Evolutionary conservation across 2,888 invertebrate genomes (phyloP), one percentile per base, ranked within the genome.

Genomic region (Scrobipalpa costella): DNA sequence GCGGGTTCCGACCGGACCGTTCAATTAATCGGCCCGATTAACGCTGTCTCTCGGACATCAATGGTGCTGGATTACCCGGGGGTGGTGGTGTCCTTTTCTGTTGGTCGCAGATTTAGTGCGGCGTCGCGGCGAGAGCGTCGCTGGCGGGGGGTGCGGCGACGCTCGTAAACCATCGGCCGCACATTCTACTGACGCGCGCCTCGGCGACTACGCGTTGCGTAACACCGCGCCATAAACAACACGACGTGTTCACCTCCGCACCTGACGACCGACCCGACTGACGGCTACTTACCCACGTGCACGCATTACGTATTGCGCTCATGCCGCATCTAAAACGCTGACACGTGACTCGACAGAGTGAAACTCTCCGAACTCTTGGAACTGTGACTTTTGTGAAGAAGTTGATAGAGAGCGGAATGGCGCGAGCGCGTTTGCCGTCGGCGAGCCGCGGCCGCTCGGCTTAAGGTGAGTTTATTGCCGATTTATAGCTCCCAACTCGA

Each of bases 141-240:
- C 80, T 72, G 81, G 84, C 79, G 82, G 82, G 83, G 82, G 85
- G 88, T 79, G 88, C 83, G 85, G 82, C 86, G 85, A 83, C 85
- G 90, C 84, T 90, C 90, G 90, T 91, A 91, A 91, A 91, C 78
- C 90, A 90, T 90, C 90, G 89, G 85, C 88, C 88, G 84, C 91
- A 90, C 90, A 89, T 88, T 91, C 90, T 80, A 85, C 88, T 90
- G 90, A 91, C 91, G 91, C 90, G 89, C 90, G 88, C 83, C 88
- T 85, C 84, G 86, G 89, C 88, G 90, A 90, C 86, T 85, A 90
- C 90, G 90, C 90, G 90, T 90, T 90, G 90, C 90, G 90, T 90
- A 90, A 90, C 80, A 77, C 79, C 87, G 88, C 86, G 85, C 86
- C 86, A 88, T 90, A 90, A 90, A 91, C 90, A 90, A 88, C 85